phyloP scores from a whole-genome alignment of 2,888 invertebrate genomes.

The Caenorhabditis doughertyi region DNA sequence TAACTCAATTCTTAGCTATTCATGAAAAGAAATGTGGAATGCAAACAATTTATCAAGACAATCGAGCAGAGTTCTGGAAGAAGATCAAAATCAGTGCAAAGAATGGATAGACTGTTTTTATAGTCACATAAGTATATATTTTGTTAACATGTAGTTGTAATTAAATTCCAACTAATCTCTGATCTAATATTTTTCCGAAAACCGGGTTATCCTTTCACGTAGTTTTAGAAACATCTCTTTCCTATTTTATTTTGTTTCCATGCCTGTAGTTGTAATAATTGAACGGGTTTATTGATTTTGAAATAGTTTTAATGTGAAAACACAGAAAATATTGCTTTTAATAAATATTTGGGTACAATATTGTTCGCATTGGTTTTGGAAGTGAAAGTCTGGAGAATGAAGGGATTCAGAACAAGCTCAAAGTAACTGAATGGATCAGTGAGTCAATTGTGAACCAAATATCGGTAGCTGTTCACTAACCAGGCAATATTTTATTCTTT shows the following conservation, averaged over 20 bases:
- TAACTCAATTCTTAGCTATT: constrained; percentile 64
- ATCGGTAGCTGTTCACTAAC: too few species aligned
- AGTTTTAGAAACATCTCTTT: constrained; percentile 38
- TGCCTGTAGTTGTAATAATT: constrained; percentile 25
- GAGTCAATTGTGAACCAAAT: too few species aligned
- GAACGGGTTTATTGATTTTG: constrained; percentile 24
- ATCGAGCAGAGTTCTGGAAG: constrained; percentile 74
- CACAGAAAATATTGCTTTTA: not conserved
- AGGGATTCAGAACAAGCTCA: too few species aligned
- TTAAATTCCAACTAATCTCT: not conserved
- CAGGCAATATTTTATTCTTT: too few species aligned
- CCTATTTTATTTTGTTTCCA: constrained; percentile 18
- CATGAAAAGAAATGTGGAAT: constrained; percentile 74
- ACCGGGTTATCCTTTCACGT: constrained; percentile 27
- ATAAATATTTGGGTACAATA: constrained; percentile 23
- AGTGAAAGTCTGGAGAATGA: too few species aligned
- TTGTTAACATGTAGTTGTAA: constrained; percentile 17
- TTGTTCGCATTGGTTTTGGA: not conserved
- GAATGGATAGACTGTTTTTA: constrained; percentile 25
- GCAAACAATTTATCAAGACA: constrained; percentile 69
- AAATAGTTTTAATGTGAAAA: constrained; percentile 14
- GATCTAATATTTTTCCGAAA: constrained; percentile 15
- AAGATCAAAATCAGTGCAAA: constrained; percentile 64
- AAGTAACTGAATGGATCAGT: too few species aligned
- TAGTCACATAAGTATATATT: constrained; percentile 3